These are phyloP conservation scores for Astropecten irregularis DNA, from an alignment of 53 echinoderm and acorn worm genomes.

Conservation along the genomic window DNA sequence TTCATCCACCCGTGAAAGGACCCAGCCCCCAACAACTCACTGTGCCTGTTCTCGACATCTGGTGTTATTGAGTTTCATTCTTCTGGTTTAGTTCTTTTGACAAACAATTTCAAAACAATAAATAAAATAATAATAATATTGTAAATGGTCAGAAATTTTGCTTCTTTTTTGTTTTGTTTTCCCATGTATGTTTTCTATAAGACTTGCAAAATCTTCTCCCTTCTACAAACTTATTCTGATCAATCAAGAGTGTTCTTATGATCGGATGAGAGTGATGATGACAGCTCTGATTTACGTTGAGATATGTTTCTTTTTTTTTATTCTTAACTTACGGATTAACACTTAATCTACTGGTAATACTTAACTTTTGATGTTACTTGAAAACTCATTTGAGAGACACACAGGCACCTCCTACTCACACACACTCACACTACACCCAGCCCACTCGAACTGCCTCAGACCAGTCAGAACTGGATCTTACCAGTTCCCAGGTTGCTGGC, in stretches of 20 bases:
- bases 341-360: constrained; percentile 55
- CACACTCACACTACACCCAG: constrained; percentile 61
- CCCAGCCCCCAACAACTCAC: constrained; percentile 34
- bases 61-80: constrained; percentile 32
- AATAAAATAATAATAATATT: no score
- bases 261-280: constrained; percentile 40
- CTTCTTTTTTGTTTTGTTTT: constrained; percentile 14
- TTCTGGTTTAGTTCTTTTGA: not conserved
- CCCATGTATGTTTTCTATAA: not conserved
- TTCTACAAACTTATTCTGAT: constrained; percentile 1
- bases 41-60: constrained; percentile 58
- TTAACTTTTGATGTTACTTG: constrained; percentile 32
- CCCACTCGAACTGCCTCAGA: constrained; percentile 50
- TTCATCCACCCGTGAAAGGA: constrained; percentile 19
- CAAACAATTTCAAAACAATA: no score
- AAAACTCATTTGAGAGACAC: constrained; percentile 60
- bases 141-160: no score
- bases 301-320: constrained; percentile 21
- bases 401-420: constrained; percentile 63
- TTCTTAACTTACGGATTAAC: constrained; percentile 35
- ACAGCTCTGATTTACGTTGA: constrained; percentile 26
- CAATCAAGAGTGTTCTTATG: not conserved
- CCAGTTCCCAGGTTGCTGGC: constrained; percentile 23
- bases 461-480: constrained; percentile 35
- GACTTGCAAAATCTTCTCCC: not conserved